Percentiles rank a stretch among this genome's conserved stretches.
Conservation (phyloP, 2,888 invertebrate species). For the Petrolisthes cinctipes region DNA sequence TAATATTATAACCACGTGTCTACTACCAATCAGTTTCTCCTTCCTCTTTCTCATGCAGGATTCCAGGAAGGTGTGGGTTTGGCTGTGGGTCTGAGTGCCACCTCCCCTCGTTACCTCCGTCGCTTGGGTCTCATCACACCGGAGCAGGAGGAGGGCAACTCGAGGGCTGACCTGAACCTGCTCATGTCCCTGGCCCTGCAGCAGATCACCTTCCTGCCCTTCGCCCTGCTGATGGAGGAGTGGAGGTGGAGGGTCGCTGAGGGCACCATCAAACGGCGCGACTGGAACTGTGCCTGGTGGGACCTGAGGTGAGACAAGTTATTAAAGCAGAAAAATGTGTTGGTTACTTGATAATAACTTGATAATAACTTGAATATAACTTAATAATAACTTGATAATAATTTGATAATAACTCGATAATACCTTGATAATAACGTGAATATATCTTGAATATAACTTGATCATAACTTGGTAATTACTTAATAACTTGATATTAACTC, state of each 20-base stretch:
- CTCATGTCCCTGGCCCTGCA: constrained; percentile 83
- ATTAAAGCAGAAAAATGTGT: no score
- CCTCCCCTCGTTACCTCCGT: constrained; percentile 82
- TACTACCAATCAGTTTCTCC: neutral
- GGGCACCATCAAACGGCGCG: constrained; percentile 79
- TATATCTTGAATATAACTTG: no score
- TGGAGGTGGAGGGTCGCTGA: constrained; percentile 87
- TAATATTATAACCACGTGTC: neutral
- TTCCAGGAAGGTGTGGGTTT: constrained; percentile 90
- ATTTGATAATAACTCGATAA: no score
- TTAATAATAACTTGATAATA: no score
- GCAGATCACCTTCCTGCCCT: constrained; percentile 73
- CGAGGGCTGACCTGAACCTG: constrained; percentile 81
- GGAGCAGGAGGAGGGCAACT: constrained; percentile 72
- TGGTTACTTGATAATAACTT: no score
- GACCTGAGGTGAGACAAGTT: constrained; percentile 73
- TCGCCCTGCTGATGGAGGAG: constrained; percentile 75
- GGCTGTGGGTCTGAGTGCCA: constrained; percentile 81
- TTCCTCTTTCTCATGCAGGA: constrained; percentile 72
- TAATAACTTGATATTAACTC: no score
- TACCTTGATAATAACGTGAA: no score
- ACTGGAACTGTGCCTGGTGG: constrained; percentile 92
- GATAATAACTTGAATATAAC: no score
- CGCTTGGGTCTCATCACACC: constrained; percentile 77
- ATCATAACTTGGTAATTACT: no score